Base-by-base conservation (phyloP, 2,888 invertebrate species). In the Cheilosia soror region DNA sequence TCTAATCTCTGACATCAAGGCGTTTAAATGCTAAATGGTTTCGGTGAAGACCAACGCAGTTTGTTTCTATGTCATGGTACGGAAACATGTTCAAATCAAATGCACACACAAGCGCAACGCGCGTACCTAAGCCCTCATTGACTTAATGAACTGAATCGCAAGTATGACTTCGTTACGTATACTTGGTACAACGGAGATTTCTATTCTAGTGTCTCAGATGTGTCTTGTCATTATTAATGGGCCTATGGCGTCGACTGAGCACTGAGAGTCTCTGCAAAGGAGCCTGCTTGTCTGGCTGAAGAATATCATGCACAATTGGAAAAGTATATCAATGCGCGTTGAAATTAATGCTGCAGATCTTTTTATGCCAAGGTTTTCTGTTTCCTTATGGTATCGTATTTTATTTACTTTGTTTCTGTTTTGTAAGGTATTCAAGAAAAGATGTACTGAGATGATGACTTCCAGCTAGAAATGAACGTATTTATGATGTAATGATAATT, bases 1-100 rank as follows among this genome's bases (percentile, higher is more conserved):
- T 51, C 51, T 51, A 27, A 51, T 51, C 51, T 51, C 25, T 29
- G 51, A 29, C 51, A 27, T 51, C 51, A 27, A 11, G 25, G 49
- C 11, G 51, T 51, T 51, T 51, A 11, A 51, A 29, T 51, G 51
- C 11, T 51, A 27, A 29, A 29, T 51, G 51, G 27, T 25, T 25
- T 11, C 27, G 0, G 25, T 51, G 51, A 13, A 51, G 51, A 27
- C 51, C 20, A 7, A 20, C 47, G 20, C 20, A 15, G 47, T 51
- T 29, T 51, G 27, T 27, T 27, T 51, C 25, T 13, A 13, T 51
- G 25, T 5, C 51, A 27, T 11, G 3, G 11, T 11, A 11, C 27
- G 13, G 51, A 29, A 51, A 27, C 51, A 29, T 27, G 25, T n/a
- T 51, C 51, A 51, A 29, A 51, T 51, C 13, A 1, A 51, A 25